These are phyloP conservation scores for Ammodramus savannarum DNA, from an alignment of 2,113 vertebrate genomes.

Conservation along the genomic window DNA sequence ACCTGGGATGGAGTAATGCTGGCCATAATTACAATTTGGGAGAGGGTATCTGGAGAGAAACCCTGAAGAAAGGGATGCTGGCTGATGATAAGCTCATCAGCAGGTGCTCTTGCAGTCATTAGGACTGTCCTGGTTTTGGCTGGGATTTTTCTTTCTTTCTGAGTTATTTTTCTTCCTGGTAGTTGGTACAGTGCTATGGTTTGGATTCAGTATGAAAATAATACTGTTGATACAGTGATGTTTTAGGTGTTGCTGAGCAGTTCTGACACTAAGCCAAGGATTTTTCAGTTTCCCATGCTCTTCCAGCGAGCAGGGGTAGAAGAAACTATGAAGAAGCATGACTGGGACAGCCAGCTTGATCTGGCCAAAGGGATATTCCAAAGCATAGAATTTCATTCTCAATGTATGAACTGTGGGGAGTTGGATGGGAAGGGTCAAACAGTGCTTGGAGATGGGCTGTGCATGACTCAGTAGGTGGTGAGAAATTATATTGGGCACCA, in stretches of 20 bases:
- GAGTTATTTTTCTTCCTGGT: neutral
- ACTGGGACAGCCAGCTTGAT: neutral
- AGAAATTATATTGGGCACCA: neutral
- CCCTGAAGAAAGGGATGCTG: neutral
- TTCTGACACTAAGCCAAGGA: neutral
- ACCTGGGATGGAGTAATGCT: neutral
- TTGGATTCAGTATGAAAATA: neutral
- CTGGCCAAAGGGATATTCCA: neutral
- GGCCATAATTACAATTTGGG: accelerated
- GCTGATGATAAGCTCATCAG: neutral
- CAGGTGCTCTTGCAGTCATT: neutral
- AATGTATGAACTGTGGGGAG: neutral
- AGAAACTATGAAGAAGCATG: neutral
- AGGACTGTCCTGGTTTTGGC: neutral
- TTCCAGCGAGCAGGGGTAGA: neutral
- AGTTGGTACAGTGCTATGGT: neutral
- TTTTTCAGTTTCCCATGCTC: neutral
- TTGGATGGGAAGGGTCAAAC: neutral
- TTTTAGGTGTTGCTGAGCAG: neutral
- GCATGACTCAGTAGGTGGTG: neutral
- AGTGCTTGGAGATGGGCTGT: neutral
- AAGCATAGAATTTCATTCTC: too few relatives aligned
- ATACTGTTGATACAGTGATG: neutral
- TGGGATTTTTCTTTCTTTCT: too few relatives aligned
- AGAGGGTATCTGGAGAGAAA: neutral